These are phyloP conservation scores for Perca fluviatilis DNA, from an alignment of 2,113 vertebrate genomes.

Conservation along the genomic window DNA sequence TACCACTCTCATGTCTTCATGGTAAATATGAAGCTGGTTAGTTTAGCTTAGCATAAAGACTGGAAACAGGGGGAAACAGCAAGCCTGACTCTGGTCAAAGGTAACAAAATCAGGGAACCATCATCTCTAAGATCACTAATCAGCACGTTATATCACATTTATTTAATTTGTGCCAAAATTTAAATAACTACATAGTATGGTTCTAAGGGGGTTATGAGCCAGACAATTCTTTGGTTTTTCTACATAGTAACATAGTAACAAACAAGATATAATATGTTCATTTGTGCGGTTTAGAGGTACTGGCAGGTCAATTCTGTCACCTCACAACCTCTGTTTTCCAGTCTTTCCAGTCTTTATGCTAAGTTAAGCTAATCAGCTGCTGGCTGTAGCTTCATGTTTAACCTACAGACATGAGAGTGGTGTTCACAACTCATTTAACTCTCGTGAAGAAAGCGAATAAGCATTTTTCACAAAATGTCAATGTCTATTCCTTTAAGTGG, in stretches of 20 bases:
- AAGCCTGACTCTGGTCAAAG: too few species aligned
- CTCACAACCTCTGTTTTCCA: background rate
- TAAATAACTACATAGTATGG: too few species aligned
- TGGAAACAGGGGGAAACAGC: background rate
- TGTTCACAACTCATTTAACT: background rate
- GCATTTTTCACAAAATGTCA: background rate
- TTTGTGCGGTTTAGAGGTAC: background rate
- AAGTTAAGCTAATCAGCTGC: background rate
- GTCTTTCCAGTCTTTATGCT: background rate
- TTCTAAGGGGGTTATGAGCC: too few species aligned
- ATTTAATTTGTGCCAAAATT: too few species aligned
- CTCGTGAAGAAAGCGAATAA: background rate
- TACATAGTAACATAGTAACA: background rate
- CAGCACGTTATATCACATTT: background rate
- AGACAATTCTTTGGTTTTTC: too few species aligned
- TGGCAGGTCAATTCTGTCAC: background rate
- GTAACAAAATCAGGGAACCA: too few species aligned
- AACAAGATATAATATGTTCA: background rate
- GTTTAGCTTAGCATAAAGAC: background rate
- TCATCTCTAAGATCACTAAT: background rate
- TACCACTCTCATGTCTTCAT: background rate
- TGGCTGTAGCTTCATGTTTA: background rate
- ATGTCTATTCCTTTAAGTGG: background rate
- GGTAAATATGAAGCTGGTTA: too few species aligned
- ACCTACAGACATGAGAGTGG: background rate